Conservation (phyloP, 1,140 invertebrate species). For the Lamellibrachia luymesi region DNA sequence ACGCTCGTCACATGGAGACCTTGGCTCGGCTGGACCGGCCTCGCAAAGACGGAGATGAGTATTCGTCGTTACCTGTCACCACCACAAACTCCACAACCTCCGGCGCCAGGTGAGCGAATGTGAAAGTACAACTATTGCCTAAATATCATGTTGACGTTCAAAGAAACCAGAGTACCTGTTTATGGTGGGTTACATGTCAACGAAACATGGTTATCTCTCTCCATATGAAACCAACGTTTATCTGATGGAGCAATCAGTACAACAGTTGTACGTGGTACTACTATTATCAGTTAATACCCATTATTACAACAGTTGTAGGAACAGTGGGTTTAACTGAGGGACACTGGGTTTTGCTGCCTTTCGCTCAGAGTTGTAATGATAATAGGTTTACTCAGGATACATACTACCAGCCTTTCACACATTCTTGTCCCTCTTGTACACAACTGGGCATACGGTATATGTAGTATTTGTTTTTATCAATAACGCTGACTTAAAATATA, state of each 20-base stretch:
- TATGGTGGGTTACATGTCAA: neutral
- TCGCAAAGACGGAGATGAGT: neutral
- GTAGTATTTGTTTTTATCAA: too few relatives aligned
- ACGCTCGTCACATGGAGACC: neutral
- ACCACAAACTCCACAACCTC: neutral
- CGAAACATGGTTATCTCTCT: neutral
- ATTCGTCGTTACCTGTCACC: neutral
- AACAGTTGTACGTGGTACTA: neutral
- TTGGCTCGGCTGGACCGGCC: neutral
- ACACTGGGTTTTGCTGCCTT: too few relatives aligned
- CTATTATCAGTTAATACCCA: neutral
- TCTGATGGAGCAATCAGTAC: neutral
- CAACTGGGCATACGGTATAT: too few relatives aligned
- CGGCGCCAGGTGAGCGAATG: neutral
- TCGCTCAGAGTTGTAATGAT: too few relatives aligned
- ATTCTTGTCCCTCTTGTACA: too few relatives aligned
- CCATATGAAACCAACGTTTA: neutral
- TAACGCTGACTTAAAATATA: too few relatives aligned
- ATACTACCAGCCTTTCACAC: too few relatives aligned
- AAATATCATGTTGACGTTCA: too few relatives aligned
- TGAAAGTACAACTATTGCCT: neutral
- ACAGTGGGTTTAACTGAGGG: neutral
- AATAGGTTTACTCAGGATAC: too few relatives aligned
- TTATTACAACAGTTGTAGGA: neutral
- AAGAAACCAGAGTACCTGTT: neutral